Percentiles rank a stretch among this genome's conserved stretches.
Conservation (phyloP, 2,113 vertebrate species). For the Rhizomys pruinosus region DNA sequence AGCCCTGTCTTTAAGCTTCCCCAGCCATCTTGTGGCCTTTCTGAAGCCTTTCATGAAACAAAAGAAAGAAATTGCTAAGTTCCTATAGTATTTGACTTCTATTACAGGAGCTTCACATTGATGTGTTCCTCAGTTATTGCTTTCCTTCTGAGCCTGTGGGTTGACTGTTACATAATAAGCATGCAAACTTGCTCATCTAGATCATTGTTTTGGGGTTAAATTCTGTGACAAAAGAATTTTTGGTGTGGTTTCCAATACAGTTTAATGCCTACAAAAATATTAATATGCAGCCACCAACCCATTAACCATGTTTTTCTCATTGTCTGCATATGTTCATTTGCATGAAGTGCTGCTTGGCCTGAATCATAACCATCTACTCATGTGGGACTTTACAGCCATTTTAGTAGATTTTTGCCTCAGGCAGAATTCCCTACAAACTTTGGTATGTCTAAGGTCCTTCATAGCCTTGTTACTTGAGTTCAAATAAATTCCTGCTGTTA, state of each 20-base stretch:
- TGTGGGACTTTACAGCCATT: background rate
- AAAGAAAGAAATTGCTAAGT: slow-evolving; percentile 31
- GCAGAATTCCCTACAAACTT: background rate
- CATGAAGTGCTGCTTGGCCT: background rate
- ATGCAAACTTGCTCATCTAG: background rate
- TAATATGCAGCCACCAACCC: background rate
- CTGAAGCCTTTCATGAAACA: background rate
- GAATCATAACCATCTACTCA: background rate
- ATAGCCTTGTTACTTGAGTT: background rate
- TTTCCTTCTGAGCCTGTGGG: background rate
- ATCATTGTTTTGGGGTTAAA: background rate
- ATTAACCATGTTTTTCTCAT: background rate
- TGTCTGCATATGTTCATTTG: background rate
- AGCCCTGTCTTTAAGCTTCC: background rate
- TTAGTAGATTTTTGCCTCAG: slow-evolving; percentile 13
- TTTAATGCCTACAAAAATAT: background rate
- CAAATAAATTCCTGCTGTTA: background rate
- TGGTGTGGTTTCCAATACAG: background rate
- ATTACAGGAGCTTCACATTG: background rate
- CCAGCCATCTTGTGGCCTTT: slow-evolving; percentile 2
- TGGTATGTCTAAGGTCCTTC: background rate
- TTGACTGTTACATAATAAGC: background rate
- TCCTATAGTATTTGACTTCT: background rate
- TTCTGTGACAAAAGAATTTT: background rate
- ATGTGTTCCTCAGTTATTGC: background rate